Conservation (phyloP, 2,113 vertebrate species). For the Cochlearius cochlearius region DNA sequence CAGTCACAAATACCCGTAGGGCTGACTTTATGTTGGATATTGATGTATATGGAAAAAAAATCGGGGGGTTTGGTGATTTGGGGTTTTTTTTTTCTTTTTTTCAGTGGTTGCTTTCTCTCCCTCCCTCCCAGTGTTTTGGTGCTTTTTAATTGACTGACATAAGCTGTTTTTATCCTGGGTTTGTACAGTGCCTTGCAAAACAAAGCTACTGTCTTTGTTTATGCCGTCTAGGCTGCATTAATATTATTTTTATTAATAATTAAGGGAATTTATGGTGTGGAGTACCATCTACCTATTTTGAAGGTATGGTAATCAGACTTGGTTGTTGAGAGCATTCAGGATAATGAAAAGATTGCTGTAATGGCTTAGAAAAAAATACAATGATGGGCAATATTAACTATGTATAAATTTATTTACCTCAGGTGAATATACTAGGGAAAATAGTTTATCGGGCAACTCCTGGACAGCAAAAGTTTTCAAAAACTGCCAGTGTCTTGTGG, state of each 20-base stretch:
- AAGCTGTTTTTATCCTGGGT: neutral
- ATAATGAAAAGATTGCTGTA: neutral
- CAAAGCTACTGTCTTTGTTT: neutral
- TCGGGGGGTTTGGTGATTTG: neutral
- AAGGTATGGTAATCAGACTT: neutral
- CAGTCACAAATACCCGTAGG: neutral
- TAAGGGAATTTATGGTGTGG: neutral
- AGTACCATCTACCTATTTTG: neutral
- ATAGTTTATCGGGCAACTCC: slow-evolving; percentile 87
- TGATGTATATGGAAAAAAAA: neutral
- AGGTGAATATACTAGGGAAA: slow-evolving; percentile 89
- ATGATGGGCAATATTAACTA: neutral
- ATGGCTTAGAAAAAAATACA: neutral
- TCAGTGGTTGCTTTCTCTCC: neutral
- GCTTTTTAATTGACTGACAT: neutral
- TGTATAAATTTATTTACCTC: neutral
- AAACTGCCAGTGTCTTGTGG: slow-evolving; percentile 93
- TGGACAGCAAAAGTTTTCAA: slow-evolving; percentile 90
- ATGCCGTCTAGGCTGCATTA: neutral
- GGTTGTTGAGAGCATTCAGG: neutral
- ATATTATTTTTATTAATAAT: neutral
- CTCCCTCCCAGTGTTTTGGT: neutral
- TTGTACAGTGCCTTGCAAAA: neutral
- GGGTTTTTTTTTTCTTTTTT: neutral
- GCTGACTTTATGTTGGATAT: neutral